phyloP scores from a whole-genome alignment of 2,113 vertebrate genomes.

The Sceloporus tristichus region DNA sequence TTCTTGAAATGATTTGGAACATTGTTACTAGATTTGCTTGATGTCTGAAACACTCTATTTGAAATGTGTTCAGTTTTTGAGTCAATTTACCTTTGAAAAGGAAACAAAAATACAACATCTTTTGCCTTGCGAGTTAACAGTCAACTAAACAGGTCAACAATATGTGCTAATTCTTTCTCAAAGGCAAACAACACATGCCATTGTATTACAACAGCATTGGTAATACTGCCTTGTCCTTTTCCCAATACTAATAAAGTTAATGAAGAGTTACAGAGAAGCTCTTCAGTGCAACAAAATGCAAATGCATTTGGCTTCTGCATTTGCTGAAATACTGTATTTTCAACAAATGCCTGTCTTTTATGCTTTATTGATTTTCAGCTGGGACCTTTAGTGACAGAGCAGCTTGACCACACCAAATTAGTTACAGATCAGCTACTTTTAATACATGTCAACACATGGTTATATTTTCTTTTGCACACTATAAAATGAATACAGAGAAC shows the following conservation, averaged over 20 bases:
- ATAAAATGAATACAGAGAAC: neutral
- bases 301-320: slow-evolving; percentile 6
- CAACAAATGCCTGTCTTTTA: slow-evolving; percentile 17
- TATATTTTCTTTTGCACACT: neutral
- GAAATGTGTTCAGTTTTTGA: slow-evolving; percentile 7
- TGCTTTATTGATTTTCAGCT: slow-evolving; percentile 30
- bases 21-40: neutral
- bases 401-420: neutral
- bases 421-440: neutral
- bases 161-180: neutral
- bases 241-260: slow-evolving; percentile 9
- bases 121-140: neutral
- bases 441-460: neutral
- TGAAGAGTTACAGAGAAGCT: neutral
- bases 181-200: neutral
- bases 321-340: slow-evolving; percentile 12
- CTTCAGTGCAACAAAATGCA: slow-evolving; percentile 1
- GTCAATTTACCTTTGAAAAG: neutral
- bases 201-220: neutral
- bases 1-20: neutral
- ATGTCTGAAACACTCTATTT: neutral
- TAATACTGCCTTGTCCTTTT: slow-evolving; percentile 5
- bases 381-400: slow-evolving; percentile 16
- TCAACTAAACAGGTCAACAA: slow-evolving; percentile 1
- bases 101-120: neutral